A percentile compares a stretch with the other conserved stretches of the same genome.
phyloP scores from a whole-genome alignment of 1,140 invertebrate species.

The Rhopalosiphum maidis region DNA sequence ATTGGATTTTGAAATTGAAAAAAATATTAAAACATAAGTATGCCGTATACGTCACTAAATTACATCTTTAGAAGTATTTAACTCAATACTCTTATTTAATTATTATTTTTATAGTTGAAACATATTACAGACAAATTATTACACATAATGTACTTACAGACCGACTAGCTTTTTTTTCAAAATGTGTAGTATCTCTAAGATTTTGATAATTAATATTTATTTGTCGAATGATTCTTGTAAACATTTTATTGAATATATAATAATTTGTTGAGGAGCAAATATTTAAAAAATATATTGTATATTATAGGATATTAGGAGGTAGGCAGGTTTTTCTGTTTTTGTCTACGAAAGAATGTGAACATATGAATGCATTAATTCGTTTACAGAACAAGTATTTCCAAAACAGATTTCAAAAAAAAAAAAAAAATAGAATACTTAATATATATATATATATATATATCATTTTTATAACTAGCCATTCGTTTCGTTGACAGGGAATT shows the following conservation, averaged over 20 bases:
- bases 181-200: not conserved
- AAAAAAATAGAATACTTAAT: not conserved
- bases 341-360: not conserved
- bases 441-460: not conserved
- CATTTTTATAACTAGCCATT: not conserved
- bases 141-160: not conserved
- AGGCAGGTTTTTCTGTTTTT: not conserved
- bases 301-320: not conserved
- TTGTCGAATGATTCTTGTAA: not conserved
- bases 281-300: not conserved
- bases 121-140: not conserved
- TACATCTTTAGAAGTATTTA: too few relatives aligned
- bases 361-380: not conserved
- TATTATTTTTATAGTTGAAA: not conserved
- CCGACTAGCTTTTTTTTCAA: not conserved
- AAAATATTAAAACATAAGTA: too few relatives aligned
- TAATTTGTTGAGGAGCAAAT: not conserved
- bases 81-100: not conserved
- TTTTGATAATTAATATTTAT: not conserved
- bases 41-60: not conserved
- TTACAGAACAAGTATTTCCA: not conserved
- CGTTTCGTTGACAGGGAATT: not conserved
- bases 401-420: not conserved
- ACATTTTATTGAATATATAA: not conserved
- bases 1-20: too few relatives aligned